Evolutionary conservation across 2,888 invertebrate species (phyloP), one percentile per base, ranked within the genome.

Genomic region (Dascillus cervinus): DNA sequence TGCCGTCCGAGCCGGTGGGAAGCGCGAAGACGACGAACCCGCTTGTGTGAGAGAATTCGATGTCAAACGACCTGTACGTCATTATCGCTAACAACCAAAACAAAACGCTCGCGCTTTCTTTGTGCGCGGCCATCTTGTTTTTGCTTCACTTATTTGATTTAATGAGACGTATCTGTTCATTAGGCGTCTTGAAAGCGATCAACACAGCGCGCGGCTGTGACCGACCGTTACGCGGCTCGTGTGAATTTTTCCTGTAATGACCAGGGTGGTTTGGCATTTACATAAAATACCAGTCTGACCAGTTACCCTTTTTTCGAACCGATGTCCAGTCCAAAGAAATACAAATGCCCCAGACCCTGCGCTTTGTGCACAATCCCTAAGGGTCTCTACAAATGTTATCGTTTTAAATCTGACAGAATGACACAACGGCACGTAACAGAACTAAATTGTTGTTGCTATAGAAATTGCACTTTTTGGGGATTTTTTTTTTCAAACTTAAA

Each of bases 111-210:
- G 55, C 51, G 58, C 54, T 55, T 57, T 58, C 55, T 55, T 55
- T 58, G 56, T 55, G 45, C 41, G 44, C 58, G 58, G 59, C 58
- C 60, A 60, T 62, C 55, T 62, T 62, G 60, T 59, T 61, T 60
- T 59, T 59, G 58, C 61, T 53, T 55, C 58, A 56, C 56, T 60
- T 58, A 51, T 49, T 52, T 51, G 58, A 59, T 61, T 62, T 59
- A 59, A 60, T 55, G 57, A 59, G 58, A 55, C 49, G 50, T 44
- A 46, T 46, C 39, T 37, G 33, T 32, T 32, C 30, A 11, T 13
- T 11, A n/a, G n/a, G n/a, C n/a, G n/a, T n/a, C n/a, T 11, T 13
- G 17, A 17, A 17, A 17, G 8, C 17, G 17, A n/a, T 2, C 11
- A 11, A 5, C 22, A 1, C 2, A 4, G 22, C 22, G 10, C 11